Evolutionary conservation across 1,140 invertebrate species (phyloP).

Genomic region (Himalopsyche phryganea): DNA sequence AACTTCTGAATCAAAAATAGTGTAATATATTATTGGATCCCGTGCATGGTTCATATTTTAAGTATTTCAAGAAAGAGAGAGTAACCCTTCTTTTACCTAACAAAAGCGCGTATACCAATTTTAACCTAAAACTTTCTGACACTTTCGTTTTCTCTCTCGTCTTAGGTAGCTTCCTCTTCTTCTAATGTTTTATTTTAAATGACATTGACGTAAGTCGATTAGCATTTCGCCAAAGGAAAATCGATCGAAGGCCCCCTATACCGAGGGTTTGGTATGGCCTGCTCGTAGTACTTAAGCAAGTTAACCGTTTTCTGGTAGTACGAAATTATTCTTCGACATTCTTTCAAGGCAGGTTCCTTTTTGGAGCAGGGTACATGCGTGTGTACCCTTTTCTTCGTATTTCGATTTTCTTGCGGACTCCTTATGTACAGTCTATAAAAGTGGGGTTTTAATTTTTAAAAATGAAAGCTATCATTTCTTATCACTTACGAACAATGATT

Average conservation of each 20-base stretch:
- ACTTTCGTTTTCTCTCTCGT: constrained; percentile 30
- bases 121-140: constrained; percentile 35
- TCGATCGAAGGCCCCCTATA: constrained; percentile 11
- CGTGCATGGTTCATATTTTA: no score
- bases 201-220: constrained; percentile 35
- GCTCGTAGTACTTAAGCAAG: background rate
- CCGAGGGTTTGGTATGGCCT: constrained; percentile 13
- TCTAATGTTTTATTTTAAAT: constrained; percentile 35
- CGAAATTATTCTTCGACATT: constrained; percentile 24
- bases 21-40: no score
- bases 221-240: constrained; percentile 13
- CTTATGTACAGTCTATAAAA: constrained; percentile 3
- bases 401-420: constrained; percentile 8
- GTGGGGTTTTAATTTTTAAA: no score
- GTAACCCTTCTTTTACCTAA: constrained; percentile 28
- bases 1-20: no score
- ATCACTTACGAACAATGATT: no score
- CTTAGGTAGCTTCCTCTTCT: constrained; percentile 11
- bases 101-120: constrained; percentile 32
- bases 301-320: no score
- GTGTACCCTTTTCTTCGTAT: constrained; percentile 16
- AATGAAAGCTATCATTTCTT: no score
- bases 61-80: background rate
- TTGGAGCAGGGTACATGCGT: constrained; percentile 2
- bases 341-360: constrained; percentile 18